A percentile compares a stretch with the other conserved stretches of the same genome.
Conservation (phyloP, 2,888 invertebrate species). For the Malthinus flaveolus region DNA sequence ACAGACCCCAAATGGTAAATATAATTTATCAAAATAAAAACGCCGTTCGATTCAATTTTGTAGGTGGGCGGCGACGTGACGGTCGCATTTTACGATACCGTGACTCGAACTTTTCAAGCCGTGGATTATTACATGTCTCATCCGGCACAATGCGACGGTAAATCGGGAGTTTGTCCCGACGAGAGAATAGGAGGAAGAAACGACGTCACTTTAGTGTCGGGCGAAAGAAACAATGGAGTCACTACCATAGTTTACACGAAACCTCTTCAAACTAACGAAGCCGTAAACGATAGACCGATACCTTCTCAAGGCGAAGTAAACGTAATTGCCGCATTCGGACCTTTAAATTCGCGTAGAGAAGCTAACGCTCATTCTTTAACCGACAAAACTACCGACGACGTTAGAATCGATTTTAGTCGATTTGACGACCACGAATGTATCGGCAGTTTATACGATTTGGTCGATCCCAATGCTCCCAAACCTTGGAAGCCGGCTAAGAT, state of each 20-base stretch:
- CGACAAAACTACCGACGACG: slow-evolving; percentile 72
- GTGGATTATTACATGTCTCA: slow-evolving; percentile 86
- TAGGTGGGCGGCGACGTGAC: slow-evolving; percentile 77
- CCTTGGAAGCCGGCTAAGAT: slow-evolving; percentile 73
- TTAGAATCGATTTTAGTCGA: slow-evolving; percentile 76
- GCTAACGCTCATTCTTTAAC: slow-evolving; percentile 81
- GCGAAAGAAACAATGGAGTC: slow-evolving; percentile 76
- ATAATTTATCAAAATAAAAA: background rate
- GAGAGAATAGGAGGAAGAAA: slow-evolving; percentile 77
- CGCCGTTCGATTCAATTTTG: slow-evolving; percentile 36
- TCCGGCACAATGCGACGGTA: slow-evolving; percentile 79
- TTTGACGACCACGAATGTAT: slow-evolving; percentile 75
- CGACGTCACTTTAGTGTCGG: slow-evolving; percentile 75
- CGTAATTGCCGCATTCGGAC: slow-evolving; percentile 87
- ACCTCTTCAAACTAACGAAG: slow-evolving; percentile 76
- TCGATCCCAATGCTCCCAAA: slow-evolving; percentile 61
- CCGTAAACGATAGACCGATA: slow-evolving; percentile 71
- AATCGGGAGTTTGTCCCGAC: slow-evolving; percentile 85
- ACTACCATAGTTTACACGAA: slow-evolving; percentile 80
- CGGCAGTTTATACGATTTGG: slow-evolving; percentile 65
- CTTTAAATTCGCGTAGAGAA: slow-evolving; percentile 76
- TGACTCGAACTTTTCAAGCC: slow-evolving; percentile 67
- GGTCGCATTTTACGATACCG: slow-evolving; percentile 74
- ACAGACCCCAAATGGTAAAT: slow-evolving; percentile 69
- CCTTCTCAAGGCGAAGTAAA: slow-evolving; percentile 66